Percentiles rank a stretch among this genome's conserved stretches.
phyloP scores from a whole-genome alignment of 2,113 vertebrate genomes.

The Alouatta palliata region DNA sequence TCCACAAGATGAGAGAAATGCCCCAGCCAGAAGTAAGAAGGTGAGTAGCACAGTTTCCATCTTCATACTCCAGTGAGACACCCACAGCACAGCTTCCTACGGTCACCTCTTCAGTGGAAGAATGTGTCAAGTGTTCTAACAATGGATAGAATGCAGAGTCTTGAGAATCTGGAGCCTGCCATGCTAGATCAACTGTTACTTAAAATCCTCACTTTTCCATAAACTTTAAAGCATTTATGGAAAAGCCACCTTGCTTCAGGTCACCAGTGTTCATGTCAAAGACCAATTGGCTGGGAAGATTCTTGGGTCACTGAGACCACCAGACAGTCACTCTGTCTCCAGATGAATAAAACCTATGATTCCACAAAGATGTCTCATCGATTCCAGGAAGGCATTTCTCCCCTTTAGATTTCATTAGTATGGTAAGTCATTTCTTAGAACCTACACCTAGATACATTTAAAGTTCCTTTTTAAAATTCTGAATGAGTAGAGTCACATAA shows the following conservation, averaged over 20 bases:
- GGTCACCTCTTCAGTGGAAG: background rate
- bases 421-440: background rate
- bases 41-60: background rate
- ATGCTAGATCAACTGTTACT: background rate
- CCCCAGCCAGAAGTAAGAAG: background rate
- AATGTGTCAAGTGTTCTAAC: background rate
- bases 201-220: background rate
- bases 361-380: background rate
- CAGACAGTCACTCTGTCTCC: background rate
- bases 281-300: background rate
- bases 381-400: background rate
- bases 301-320: background rate
- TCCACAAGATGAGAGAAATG: background rate
- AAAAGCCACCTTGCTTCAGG: background rate
- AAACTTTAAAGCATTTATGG: background rate
- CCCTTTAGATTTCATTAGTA: background rate
- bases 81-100: background rate
- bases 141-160: background rate
- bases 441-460: background rate
- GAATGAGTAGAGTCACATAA: background rate
- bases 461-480: background rate
- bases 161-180: background rate
- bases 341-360: background rate
- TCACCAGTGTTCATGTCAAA: background rate
- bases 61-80: background rate